phyloP scores from a whole-genome alignment of 2,888 invertebrate genomes.

The Drepanosiphum platanoidis region DNA sequence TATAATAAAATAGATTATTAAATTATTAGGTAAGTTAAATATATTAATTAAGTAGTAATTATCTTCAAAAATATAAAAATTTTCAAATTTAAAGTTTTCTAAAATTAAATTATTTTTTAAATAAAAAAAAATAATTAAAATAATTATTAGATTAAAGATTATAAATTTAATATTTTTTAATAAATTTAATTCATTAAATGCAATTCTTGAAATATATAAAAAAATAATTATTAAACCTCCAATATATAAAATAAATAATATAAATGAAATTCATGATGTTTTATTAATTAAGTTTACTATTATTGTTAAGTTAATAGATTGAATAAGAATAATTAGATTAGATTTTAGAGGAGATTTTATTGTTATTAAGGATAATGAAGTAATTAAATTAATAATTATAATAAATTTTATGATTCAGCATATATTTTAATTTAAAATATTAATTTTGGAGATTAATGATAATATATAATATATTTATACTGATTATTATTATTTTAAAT shows the following conservation, averaged over 20 bases:
- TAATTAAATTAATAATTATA: slow-evolving; percentile 6
- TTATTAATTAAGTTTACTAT: background rate
- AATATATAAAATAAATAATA: slow-evolving; percentile 18
- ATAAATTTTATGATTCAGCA: slow-evolving; percentile 69
- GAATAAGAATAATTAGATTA: background rate
- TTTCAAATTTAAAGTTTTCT: slow-evolving; percentile 1
- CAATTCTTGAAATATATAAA: slow-evolving; percentile 24
- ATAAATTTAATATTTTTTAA: background rate
- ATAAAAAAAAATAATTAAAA: background rate
- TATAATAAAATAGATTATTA: slow-evolving; percentile 33
- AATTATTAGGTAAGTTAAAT: background rate
- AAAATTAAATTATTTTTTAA: background rate
- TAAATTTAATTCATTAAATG: slow-evolving; percentile 29
- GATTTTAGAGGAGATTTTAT: background rate
- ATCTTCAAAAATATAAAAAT: background rate
- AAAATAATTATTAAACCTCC: background rate
- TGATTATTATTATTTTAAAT: slow-evolving; percentile 33
- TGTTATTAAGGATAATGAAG: background rate
- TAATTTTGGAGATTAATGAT: slow-evolving; percentile 78
- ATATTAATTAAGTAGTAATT: slow-evolving; percentile 3
- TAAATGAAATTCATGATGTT: slow-evolving; percentile 30
- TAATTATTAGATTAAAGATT: background rate
- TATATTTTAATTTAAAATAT: slow-evolving; percentile 75
- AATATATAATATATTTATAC: slow-evolving; percentile 46
- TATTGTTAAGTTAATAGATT: background rate